Evolutionary conservation across 2,888 invertebrate genomes (phyloP), one percentile per base, ranked within the genome.

Genomic region (Ligdia adustata): DNA sequence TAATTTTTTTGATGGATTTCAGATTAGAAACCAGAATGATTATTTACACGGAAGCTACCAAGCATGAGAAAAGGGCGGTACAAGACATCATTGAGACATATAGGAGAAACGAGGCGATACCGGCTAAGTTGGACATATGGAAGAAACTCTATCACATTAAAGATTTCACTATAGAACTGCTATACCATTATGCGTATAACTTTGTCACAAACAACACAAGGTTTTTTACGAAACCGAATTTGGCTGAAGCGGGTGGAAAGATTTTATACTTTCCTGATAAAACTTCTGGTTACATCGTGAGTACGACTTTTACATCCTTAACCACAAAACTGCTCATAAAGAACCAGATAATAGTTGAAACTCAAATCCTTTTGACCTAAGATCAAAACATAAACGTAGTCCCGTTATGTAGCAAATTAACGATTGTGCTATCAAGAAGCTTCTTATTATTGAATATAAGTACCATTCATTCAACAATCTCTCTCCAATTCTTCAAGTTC

Each of bases 241-340:
- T 93, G 40, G 92, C 93, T 0, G 95, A 96, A 64, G 93, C 94
- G 62, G 95, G 94, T 0, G 93, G 94, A 3, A 92, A 92, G 58
- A 85, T 95, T 5, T 72, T 89, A 24, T 95, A 93, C 56, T 91
- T 93, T 68, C 92, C 93, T 0, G 91, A 92, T 2, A 90, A 93
- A 52, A 93, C 93, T 0, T 87, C 91, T 11, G 92, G 93, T 20
- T 95, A 95, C 64, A 92, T 93, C 64, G 95, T 93, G 72, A 78
- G 78, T 79, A 6, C n/a, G n/a, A n/a, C n/a, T n/a, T n/a, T n/a
- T n/a, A n/a, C n/a, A n/a, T n/a, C n/a, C n/a, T n/a, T n/a, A n/a
- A n/a, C n/a, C n/a, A n/a, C n/a, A n/a, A n/a, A n/a, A n/a, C n/a
- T n/a, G n/a, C n/a, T n/a, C n/a, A n/a, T n/a, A n/a, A n/a, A n/a